Conservation (phyloP, 2,113 vertebrate species). For the Spheniscus mendiculus region DNA sequence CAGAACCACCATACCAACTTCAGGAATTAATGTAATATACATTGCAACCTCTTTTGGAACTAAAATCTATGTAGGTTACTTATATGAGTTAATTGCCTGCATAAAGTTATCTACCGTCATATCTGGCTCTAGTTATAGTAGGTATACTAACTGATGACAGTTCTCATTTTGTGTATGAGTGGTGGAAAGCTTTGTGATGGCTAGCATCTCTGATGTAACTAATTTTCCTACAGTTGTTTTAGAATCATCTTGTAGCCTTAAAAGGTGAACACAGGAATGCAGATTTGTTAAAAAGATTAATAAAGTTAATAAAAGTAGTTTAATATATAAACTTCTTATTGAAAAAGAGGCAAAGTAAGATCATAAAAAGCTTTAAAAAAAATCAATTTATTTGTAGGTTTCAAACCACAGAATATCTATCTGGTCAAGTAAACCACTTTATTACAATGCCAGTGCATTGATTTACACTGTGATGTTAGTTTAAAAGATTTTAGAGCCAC, state of each 20-base stretch:
- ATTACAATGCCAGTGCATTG: slow-evolving; percentile 2
- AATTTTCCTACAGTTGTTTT: not conserved
- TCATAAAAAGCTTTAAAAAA: slow-evolving; percentile 26
- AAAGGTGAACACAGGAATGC: not conserved
- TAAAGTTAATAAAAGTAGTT: not conserved
- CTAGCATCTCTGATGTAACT: not conserved
- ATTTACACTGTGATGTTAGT: slow-evolving; percentile 21
- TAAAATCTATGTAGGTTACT: not conserved
- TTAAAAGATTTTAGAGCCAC: not conserved
- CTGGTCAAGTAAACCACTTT: slow-evolving; percentile 21
- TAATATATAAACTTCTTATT: not conserved
- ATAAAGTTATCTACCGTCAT: too few species aligned
- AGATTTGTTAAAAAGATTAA: slow-evolving; percentile 2
- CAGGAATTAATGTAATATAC: not conserved
- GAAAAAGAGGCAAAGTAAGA: slow-evolving; percentile 14
- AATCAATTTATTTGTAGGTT: slow-evolving; percentile 47
- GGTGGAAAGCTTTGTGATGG: not conserved
- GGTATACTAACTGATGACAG: not conserved
- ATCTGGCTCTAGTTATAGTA: rapidly evolving
- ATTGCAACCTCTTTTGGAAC: not conserved
- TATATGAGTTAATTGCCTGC: not conserved
- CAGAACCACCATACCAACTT: not conserved
- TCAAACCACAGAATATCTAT: slow-evolving; percentile 5
- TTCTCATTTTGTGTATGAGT: not conserved
- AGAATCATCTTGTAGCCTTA: not conserved